A percentile compares a stretch with the other conserved stretches of the same genome.
These are phyloP conservation scores for Cynodonichthys magdalenae DNA, from an alignment of 2,797 vertebrate genomes.

Conservation along the genomic window DNA sequence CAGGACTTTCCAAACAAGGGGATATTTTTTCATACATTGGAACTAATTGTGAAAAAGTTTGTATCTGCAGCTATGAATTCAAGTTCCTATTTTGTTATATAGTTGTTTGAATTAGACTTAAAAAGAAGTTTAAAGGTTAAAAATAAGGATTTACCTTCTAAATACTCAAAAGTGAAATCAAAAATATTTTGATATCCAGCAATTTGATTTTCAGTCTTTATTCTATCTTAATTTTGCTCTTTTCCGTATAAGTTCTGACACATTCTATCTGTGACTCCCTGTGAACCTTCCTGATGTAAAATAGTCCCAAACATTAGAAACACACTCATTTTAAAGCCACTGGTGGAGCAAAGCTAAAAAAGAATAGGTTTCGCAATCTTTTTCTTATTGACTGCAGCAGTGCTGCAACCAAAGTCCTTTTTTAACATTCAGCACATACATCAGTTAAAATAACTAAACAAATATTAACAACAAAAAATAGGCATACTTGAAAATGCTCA, in stretches of 20 bases:
- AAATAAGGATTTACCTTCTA: neutral
- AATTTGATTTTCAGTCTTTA: constrained; percentile 1
- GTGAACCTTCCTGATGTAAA: neutral
- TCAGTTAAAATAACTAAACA: no score
- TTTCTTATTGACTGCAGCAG: no score
- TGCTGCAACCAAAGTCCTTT: no score
- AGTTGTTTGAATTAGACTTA: neutral
- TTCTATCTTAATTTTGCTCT: neutral
- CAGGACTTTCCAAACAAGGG: no score
- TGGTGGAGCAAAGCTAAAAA: neutral
- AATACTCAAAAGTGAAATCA: neutral
- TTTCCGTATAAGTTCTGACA: no score
- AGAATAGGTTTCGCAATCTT: no score
- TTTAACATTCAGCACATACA: no score
- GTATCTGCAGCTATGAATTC: neutral
- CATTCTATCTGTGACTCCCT: no score
- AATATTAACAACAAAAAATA: no score
- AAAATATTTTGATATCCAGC: neutral
- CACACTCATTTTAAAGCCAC: neutral
- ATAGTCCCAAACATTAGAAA: neutral
- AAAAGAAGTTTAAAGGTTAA: neutral
- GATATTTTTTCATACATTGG: no score
- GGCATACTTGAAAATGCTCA: no score
- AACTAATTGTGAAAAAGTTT: neutral
- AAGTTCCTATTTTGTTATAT: neutral